A percentile compares a stretch with the other conserved stretches of the same genome.
Conservation (phyloP, 53 echinoderm and acorn worm genomes). For the Zoroaster sp. region DNA sequence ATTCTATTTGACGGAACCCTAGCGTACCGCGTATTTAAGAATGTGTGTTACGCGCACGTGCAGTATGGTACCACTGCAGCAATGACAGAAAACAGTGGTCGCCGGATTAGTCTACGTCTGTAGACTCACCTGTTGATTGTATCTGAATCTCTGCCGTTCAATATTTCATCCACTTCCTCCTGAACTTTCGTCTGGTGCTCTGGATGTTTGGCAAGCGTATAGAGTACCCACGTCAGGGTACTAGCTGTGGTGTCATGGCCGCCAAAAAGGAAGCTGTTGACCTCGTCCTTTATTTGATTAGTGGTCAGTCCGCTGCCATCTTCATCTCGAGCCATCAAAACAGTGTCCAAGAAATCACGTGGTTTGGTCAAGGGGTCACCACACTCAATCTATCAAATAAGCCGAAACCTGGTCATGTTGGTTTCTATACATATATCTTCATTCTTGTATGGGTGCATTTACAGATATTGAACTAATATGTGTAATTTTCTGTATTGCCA, state of each 20-base stretch:
- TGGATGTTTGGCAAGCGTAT: slow-evolving; percentile 33
- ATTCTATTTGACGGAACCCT: background rate
- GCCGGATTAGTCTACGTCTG: no score
- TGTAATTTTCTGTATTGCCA: background rate
- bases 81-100: no score
- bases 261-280: slow-evolving; percentile 26
- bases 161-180: slow-evolving; percentile 46
- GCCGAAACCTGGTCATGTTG: background rate
- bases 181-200: slow-evolving; percentile 42
- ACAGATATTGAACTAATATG: background rate
- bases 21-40: background rate
- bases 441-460: background rate
- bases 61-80: background rate
- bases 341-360: slow-evolving; percentile 10
- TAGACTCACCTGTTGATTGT: background rate
- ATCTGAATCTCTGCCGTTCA: background rate
- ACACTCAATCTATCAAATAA: background rate
- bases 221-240: slow-evolving; percentile 52
- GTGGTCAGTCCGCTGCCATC: background rate
- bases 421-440: background rate
- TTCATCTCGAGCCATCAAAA: background rate
- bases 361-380: background rate
- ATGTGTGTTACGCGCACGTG: background rate
- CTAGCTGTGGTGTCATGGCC: slow-evolving; percentile 50
- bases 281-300: background rate